Conservation (phyloP, 2,797 vertebrate species). For the Hirundo rustica region DNA sequence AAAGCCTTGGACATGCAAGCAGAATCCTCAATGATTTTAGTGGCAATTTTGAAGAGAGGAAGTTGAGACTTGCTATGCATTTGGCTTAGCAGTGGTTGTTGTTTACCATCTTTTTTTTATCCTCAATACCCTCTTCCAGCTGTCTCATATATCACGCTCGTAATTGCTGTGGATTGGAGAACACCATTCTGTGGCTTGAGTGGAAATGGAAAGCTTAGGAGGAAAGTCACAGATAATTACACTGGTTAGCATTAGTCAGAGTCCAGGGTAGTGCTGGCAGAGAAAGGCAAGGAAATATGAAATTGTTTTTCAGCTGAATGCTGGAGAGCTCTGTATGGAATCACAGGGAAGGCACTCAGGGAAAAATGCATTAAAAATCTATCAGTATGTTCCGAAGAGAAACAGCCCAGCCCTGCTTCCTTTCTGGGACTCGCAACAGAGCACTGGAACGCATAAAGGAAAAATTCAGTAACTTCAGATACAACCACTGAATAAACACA, state of each 20-base stretch:
- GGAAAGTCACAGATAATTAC: conserved; percentile 22
- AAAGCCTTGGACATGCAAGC: not conserved
- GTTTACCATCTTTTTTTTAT: not conserved
- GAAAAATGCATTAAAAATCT: conserved; percentile 20
- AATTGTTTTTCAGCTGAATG: conserved; percentile 5
- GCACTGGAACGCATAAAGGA: not conserved
- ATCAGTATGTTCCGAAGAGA: not conserved
- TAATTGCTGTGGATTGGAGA: conserved; percentile 17
- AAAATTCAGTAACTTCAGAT: conserved; percentile 9
- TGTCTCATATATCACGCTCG: not conserved
- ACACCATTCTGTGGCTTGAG: not conserved
- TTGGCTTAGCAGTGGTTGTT: not conserved
- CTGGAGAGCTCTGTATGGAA: conserved; percentile 24
- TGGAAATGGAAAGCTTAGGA: conserved; percentile 23
- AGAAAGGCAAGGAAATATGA: conserved; percentile 44
- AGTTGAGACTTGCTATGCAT: not conserved
- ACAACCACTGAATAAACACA: not conserved
- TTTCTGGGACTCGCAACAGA: not conserved
- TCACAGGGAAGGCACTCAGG: not conserved
- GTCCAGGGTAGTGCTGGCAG: not conserved
- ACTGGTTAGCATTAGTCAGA: conserved; percentile 45
- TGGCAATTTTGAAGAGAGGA: not conserved
- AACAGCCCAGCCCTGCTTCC: not conserved
- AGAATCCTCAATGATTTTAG: not conserved
- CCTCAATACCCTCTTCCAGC: not conserved